Base-by-base conservation (phyloP, 1,140 invertebrate species). In the Drosophila dunni region DNA sequence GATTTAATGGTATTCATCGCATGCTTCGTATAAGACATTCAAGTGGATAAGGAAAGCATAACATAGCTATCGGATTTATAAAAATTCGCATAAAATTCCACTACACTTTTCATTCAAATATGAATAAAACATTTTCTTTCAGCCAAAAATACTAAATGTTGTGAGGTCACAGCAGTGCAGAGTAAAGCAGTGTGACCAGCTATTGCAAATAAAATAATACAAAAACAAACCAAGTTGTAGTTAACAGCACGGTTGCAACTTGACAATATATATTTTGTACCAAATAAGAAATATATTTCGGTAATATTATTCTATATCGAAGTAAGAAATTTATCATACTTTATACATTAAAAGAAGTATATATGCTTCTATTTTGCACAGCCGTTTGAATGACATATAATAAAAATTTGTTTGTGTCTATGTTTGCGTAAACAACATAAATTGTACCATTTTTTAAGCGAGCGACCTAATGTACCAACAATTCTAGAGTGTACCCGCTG, bases 201-300 rank as follows among this genome's bases (percentile, higher is more conserved):
- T 53, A 29, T 3, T 15, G 13, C 29, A 3, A 13, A 29, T 15
- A 53, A 51, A 36, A 53, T 53, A 15, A n/a, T 13, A 9, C 7
- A 10, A 46, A 17, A 46, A 7, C 15, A 46, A 46, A 20, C n/a
- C 8, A 7, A 17, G n/a, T 8, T 20, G 2, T 46, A 17, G 11
- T 53, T 34, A 13, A 8, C 7, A 3, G 6, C 50, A 53, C 33
- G 50, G 50, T 53, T 53, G 50, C 50, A 36, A 20, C 15, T 42
- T 42, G n/a, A 7, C 5, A 13, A 0, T 33, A 7, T 17, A 1
- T 33, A 33, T 51, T 51, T 51, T 53, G 50, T 53, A 53, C 50
- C 33, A 11, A 1, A 33, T 24, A 7, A 10, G 1, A 45, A 45
- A 7, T 15, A 13, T 51, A 11, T 51, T 51, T n/a, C 24, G 24